These are phyloP conservation scores for Sminthurides aquaticus DNA, from an alignment of 2,888 invertebrate species.

Conservation along the genomic window DNA sequence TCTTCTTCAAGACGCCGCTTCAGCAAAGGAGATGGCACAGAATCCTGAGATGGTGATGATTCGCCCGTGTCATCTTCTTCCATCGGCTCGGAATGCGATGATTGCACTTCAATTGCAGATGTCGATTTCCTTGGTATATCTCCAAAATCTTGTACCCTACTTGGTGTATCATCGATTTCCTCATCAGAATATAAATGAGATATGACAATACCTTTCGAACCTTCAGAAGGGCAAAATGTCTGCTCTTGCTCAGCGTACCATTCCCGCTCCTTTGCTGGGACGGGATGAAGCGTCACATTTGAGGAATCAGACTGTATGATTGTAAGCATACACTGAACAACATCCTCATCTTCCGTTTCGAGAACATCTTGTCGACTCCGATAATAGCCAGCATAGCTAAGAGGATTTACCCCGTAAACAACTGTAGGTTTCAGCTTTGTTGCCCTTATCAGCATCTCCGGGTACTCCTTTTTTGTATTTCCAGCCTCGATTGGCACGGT, in stretches of 20 bases:
- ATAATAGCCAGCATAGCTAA: slow-evolving; percentile 35
- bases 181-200: slow-evolving; percentile 43
- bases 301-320: slow-evolving; percentile 7
- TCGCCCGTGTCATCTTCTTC: slow-evolving; percentile 11
- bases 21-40: slow-evolving; percentile 41
- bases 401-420: slow-evolving; percentile 30
- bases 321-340: slow-evolving; percentile 28
- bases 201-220: slow-evolving; percentile 38
- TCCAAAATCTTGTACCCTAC: slow-evolving; percentile 15
- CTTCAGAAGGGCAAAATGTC: slow-evolving; percentile 40
- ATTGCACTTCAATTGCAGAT: not conserved
- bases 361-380: slow-evolving; percentile 31
- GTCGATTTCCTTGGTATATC: slow-evolving; percentile 5
- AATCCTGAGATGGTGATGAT: slow-evolving; percentile 34
- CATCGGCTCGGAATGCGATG: not conserved
- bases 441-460: slow-evolving; percentile 27
- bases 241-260: slow-evolving; percentile 39
- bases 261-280: slow-evolving; percentile 18
- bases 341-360: slow-evolving; percentile 28
- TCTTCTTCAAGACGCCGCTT: slow-evolving; percentile 36
- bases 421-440: slow-evolving; percentile 28
- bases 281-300: not conserved
- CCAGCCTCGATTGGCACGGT: not conserved
- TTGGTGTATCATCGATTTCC: slow-evolving; percentile 29
- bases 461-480: slow-evolving; percentile 23